phyloP scores from a whole-genome alignment of 2,113 vertebrate species.

The Amphilophus citrinellus region DNA sequence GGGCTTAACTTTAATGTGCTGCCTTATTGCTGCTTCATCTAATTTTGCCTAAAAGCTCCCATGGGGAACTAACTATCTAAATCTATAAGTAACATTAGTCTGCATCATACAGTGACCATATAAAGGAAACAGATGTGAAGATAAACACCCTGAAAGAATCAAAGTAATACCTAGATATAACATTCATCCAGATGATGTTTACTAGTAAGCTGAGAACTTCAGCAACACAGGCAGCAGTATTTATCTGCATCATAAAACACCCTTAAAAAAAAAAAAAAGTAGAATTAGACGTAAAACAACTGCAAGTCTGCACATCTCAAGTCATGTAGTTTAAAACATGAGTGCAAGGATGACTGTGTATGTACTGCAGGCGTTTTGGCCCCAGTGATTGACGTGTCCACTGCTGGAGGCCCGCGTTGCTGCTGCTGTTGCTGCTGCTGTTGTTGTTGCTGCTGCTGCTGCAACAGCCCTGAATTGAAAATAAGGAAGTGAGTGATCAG shows the following conservation, averaged over 20 bases:
- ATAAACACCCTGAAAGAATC: neutral
- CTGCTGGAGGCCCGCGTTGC: slow-evolving; percentile 41
- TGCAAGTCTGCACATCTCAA: neutral
- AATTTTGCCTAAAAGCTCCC: neutral
- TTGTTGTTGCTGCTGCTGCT: slow-evolving; percentile 28
- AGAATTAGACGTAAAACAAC: neutral
- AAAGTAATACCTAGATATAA: neutral
- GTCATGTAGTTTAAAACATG: neutral
- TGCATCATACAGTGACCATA: neutral
- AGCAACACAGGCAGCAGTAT: neutral
- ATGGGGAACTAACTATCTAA: neutral
- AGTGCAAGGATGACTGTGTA: neutral
- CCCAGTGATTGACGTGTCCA: slow-evolving; percentile 48
- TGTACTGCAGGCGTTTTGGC: slow-evolving; percentile 56
- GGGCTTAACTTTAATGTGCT: neutral
- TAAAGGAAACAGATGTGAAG: too few species aligned
- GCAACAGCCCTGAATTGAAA: slow-evolving; percentile 60
- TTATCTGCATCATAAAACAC: neutral
- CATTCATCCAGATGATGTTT: neutral
- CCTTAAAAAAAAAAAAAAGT: neutral
- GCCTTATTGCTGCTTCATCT: neutral
- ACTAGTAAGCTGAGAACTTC: neutral
- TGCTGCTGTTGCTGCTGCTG: neutral
- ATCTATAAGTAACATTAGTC: neutral
- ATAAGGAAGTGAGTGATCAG: slow-evolving; percentile 77